phyloP scores from a whole-genome alignment of 2,113 vertebrate genomes.

The Otus sunia region DNA sequence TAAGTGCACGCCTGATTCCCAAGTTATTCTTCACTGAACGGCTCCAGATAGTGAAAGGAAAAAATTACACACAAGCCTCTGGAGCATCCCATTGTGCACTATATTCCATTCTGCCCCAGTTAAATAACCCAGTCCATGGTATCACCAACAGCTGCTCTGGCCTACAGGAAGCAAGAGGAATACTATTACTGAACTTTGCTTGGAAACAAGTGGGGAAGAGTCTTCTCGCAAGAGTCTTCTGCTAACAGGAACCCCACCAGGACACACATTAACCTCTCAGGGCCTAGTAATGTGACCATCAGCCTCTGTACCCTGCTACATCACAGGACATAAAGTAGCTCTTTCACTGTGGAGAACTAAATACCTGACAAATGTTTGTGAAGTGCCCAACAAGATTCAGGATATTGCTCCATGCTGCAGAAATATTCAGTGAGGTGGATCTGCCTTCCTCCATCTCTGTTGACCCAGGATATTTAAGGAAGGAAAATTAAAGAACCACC shows the following conservation, averaged over 20 bases:
- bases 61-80: neutral
- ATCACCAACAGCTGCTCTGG: neutral
- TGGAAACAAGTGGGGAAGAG: neutral
- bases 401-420: neutral
- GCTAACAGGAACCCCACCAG: neutral
- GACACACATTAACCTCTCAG: neutral
- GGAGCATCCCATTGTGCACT: neutral
- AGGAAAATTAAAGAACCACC: neutral
- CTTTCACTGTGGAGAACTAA: neutral
- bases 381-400: neutral
- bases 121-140: neutral
- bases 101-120: neutral
- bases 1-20: neutral
- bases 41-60: neutral
- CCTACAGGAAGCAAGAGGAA: neutral
- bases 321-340: neutral
- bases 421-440: neutral
- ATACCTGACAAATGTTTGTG: neutral
- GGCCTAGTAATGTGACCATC: neutral
- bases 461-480: neutral
- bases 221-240: neutral
- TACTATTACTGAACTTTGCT: neutral
- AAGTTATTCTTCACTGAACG: neutral
- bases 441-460: neutral
- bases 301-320: neutral